Percentiles rank a stretch among this genome's conserved stretches.
These are phyloP conservation scores for Mus musculus DNA, from an alignment of 2,113 vertebrate genomes.

Conservation along the genomic window GRCm39 chr6:144308501-144309000, in stretches of 20 bases:
- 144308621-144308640: background rate
- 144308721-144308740: background rate
- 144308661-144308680: background rate
- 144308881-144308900: background rate
- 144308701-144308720: background rate
- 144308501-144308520: too few relatives aligned
- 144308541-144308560: too few relatives aligned
- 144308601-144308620: too few relatives aligned
- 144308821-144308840: background rate
- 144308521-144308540: too few relatives aligned
- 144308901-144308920: background rate
- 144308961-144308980: accelerated
- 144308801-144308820: background rate
- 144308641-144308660: too few relatives aligned
- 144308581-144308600: too few relatives aligned
- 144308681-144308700: background rate
- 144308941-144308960: too few relatives aligned
- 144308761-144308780: background rate
- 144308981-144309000: background rate
- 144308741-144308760: background rate
- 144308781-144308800: background rate
- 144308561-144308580: background rate
- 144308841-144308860: background rate
- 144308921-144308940: background rate
- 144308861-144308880: background rate